Evolutionary conservation across 1,140 invertebrate species (phyloP), one percentile per base, ranked within the genome.

Genomic region (Mycetomoellerius zeteki): DNA sequence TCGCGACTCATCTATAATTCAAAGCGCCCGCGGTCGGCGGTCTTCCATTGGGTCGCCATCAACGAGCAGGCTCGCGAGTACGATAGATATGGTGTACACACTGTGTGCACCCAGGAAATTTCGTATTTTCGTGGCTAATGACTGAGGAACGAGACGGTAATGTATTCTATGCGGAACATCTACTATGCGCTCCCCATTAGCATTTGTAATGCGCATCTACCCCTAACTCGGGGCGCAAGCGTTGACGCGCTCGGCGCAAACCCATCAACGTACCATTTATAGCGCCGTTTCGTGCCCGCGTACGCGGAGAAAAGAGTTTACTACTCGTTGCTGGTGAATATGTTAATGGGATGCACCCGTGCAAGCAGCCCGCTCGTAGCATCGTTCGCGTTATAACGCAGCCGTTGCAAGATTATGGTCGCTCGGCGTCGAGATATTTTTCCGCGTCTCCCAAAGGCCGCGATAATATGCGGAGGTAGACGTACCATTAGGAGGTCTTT

Each of bases 101-200:
- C 82, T 69, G n/a, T n/a, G n/a, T n/a, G 76, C 86, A 81, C 87
- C 60, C 82, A 88, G 86, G 85, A 91, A 92, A 93, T 95, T 94
- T 94, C 91, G 93, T 94, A 93, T 93, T 94, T 94, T 94, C 88
- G 88, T 85, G 93, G 92, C 93, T 95, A 94, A 95, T 95, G 94
- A 95, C 94, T 93, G 93, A 94, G 94, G 94, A 93, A 94, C 92
- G 93, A 92, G 92, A 92, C 92, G 90, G 91, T 95, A 95, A 95
- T 95, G 93, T 94, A 95, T 94, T 94, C 94, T 90, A 93, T 91
- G 92, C 92, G 92, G 91, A 93, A 94, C 93, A 93, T 94, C 93
- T 94, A 94, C 92, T 92, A 93, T 93, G 93, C 93, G 92, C 91
- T 93, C 87, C 91, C 93, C 92, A 95, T 95, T 95, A 95, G 92